Evolutionary conservation across 2,113 vertebrate species (phyloP), one percentile per base, ranked within the genome.

Genomic region (Coregonus clupeaformis): DNA sequence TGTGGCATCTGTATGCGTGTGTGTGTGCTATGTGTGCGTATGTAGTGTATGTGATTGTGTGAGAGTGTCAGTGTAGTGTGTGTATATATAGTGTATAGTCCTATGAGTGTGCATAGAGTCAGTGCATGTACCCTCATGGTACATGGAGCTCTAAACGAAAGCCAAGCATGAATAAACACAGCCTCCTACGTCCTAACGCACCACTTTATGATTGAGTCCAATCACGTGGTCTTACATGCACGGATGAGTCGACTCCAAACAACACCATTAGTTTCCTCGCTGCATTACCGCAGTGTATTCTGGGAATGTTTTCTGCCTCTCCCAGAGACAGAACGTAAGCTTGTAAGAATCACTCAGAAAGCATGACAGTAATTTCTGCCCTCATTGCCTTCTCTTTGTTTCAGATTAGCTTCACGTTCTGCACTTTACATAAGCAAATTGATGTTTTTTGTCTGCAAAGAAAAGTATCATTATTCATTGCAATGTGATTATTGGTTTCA

Each of bases 401-500:
- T 55, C 59, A 22, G 20, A 68, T 24, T 45, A 27, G 12, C 29
- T 22, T 71, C 36, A 22, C 29, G n/a, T 55, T 25, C 32, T 47
- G 52, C n/a, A 30, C 27, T 45, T 45, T 32, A 52, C 47, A 45
- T n/a, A 32, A 65, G 36, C 57, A 74, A 36, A 59, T 68, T 11
- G 3, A 22, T 16, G 45, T 74, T 18, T 64, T 65, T 45, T 24
- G 2, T 60, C 71, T 27, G 14, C 18, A 30, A 24, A 74, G n/a
- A 57, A 68, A 74, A 59, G 4, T 7, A 68, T 32, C 12, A 55
- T 74, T 74, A 74, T 29, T 74, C 49, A 68, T 47, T 22, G 18
- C 42, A 47, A 22, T 74, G 73, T 68, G 49, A 68, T 74, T 68
- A 74, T 68, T 59, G 65, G 25, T 45, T 13, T 74, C 47, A 68